Conservation (phyloP, 2,113 vertebrate genomes). For the Danio rerio region DNA sequence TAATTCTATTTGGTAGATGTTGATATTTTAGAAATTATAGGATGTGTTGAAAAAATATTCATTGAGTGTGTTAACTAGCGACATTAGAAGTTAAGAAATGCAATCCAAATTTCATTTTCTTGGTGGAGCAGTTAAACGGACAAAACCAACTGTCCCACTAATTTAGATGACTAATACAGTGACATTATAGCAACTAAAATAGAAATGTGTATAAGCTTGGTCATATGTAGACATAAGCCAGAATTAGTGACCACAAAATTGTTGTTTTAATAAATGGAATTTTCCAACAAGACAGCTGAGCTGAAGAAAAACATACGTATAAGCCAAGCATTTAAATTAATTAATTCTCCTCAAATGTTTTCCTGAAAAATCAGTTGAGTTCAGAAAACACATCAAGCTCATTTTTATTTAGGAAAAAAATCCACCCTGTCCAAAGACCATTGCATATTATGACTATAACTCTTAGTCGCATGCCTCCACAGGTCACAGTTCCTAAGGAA, state of each 20-base stretch:
- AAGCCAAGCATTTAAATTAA: not conserved
- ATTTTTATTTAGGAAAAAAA: not conserved
- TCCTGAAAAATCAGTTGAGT: not conserved
- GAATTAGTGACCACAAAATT: not conserved
- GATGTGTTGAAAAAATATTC: too few species aligned
- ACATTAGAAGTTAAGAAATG: too few species aligned
- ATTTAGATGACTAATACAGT: constrained; percentile 26
- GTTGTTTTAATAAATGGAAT: not conserved
- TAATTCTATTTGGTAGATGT: too few species aligned
- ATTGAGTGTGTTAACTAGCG: too few species aligned
- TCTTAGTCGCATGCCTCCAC: constrained; percentile 1
- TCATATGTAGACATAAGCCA: not conserved
- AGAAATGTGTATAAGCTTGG: not conserved
- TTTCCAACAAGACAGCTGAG: constrained; percentile 2
- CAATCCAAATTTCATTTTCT: too few species aligned
- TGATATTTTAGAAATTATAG: too few species aligned
- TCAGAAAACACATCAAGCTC: not conserved
- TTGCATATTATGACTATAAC: constrained; percentile 4
- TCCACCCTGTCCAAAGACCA: too few species aligned
- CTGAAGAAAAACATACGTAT: not conserved
- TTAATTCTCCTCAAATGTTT: not conserved
- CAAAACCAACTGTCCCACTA: constrained; percentile 2
- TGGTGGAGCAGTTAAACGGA: not conserved
- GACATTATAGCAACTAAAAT: not conserved
- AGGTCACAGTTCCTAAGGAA: constrained; percentile 21